Base-by-base conservation (phyloP, 2,888 invertebrate genomes). In the Xylota sylvarum region DNA sequence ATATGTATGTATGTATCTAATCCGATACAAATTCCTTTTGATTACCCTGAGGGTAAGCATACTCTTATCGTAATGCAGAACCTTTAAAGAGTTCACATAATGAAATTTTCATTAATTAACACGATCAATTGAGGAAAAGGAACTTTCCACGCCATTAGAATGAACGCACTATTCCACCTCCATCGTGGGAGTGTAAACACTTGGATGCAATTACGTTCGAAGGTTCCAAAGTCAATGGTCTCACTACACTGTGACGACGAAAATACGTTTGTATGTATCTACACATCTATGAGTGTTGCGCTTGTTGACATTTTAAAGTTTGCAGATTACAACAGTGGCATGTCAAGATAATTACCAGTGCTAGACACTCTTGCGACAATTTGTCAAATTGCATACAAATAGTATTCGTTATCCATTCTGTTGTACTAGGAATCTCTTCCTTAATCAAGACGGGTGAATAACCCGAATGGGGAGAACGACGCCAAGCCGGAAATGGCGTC, bases 141-240 rank as follows among this genome's bases (percentile, higher is more conserved):
- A n/a, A 64, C 10, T 35, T 37, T 73, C 27, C 37, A 73, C 23
- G 10, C 27, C 14, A 52, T 32, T 30, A 60, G 43, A 37, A 69
- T 37, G 5, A n/a, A 43, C 19, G 60, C n/a, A n/a, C n/a, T 64
- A 19, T 35, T 46, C 19, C 3, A 1, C 10, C 50, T 17, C 6
- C 40, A 17, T 4, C 52, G 60, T 78, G 78, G 40, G 78, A 78
- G 4, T 23, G 35, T 12, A 27, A 56, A 56, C 72, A 79, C 64
- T 65, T 72, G 72, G 12, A 48, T 32, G 60, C 40, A 55, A 72
- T 46, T 35, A 79, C 17, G 9, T 37, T 30, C 35, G n/a, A 56
- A 40, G 27, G 40, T 46, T 55, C 27, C 32, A 37, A 37, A 70
- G 78, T 62, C 62, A 78, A 69, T 70, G 78, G 62, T 19, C 69